Evolutionary conservation across 2,888 invertebrate genomes (phyloP).

Genomic region (Sphinx pinastri): DNA sequence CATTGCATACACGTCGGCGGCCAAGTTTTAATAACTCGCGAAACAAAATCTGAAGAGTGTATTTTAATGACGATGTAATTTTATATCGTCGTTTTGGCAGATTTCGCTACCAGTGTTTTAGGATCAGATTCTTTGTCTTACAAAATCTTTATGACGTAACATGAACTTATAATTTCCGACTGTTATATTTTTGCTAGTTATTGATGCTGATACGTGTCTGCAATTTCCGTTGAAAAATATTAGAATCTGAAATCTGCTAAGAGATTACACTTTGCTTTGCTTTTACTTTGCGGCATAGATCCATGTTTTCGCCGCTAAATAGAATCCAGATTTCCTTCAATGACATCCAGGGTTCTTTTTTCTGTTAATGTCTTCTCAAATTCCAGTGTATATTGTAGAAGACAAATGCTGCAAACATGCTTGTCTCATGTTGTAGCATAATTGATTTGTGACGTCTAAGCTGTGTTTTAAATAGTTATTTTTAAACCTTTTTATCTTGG

Average conservation of each 20-base stretch:
- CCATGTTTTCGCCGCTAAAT: too few relatives aligned
- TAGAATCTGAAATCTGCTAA: slow-evolving; percentile 3
- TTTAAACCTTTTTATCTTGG: too few relatives aligned
- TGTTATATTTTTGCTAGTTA: not conserved
- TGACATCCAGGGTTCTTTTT: too few relatives aligned
- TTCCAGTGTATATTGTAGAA: too few relatives aligned
- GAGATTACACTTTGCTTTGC: slow-evolving; percentile 1
- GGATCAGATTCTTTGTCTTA: too few relatives aligned
- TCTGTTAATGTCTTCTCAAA: too few relatives aligned
- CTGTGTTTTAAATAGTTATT: too few relatives aligned
- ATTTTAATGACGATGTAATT: not conserved
- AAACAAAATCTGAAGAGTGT: slow-evolving; percentile 7
- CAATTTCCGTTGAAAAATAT: not conserved
- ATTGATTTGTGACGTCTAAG: too few relatives aligned
- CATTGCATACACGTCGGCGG: not conserved
- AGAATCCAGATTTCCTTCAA: too few relatives aligned
- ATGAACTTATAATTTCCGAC: not conserved
- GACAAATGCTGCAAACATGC: too few relatives aligned
- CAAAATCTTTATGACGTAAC: not conserved
- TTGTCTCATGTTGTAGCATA: too few relatives aligned
- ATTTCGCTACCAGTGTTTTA: not conserved
- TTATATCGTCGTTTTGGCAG: not conserved
- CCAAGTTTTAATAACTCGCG: not conserved
- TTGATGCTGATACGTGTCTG: not conserved
- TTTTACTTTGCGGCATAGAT: too few relatives aligned